Conservation (phyloP, 2,888 invertebrate genomes). For the Hirtodrosophila alboralis region DNA sequence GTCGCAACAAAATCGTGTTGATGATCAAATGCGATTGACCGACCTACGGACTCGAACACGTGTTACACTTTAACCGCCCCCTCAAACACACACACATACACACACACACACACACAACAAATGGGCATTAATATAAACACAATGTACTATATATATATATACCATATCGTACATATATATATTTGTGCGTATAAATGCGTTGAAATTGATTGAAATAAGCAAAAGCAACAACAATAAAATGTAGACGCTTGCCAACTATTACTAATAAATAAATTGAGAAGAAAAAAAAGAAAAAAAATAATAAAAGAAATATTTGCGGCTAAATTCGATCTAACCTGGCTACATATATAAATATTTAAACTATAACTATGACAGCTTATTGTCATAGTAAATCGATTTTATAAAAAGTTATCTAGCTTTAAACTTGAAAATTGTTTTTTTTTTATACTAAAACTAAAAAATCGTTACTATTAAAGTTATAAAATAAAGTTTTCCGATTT, state of each 20-base stretch:
- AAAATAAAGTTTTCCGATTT: no score
- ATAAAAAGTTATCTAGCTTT: no score
- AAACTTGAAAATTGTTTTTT: no score
- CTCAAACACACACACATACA: not conserved
- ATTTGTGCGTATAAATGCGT: constrained; percentile 22
- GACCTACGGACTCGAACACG: constrained; percentile 76
- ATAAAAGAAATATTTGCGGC: not conserved
- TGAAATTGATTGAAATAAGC: constrained; percentile 45
- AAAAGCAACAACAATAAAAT: constrained; percentile 44
- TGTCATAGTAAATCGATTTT: no score
- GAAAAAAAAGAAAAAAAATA: constrained; percentile 7
- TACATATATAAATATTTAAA: no score
- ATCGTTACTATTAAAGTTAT: no score
- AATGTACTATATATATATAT: constrained; percentile 8
- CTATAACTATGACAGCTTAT: no score
- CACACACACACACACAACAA: constrained; percentile 8
- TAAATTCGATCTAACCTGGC: no score
- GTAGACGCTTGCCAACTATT: constrained; percentile 16
- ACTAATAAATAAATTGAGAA: constrained; percentile 24
- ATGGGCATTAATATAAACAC: constrained; percentile 33
- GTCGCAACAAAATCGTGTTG: constrained; percentile 10
- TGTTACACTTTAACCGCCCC: constrained; percentile 35
- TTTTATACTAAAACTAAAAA: no score
- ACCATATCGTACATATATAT: no score
- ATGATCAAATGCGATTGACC: constrained; percentile 50